Evolutionary conservation across 2,797 vertebrate species (phyloP).

Genomic region (Myioborus melanocephalus): DNA sequence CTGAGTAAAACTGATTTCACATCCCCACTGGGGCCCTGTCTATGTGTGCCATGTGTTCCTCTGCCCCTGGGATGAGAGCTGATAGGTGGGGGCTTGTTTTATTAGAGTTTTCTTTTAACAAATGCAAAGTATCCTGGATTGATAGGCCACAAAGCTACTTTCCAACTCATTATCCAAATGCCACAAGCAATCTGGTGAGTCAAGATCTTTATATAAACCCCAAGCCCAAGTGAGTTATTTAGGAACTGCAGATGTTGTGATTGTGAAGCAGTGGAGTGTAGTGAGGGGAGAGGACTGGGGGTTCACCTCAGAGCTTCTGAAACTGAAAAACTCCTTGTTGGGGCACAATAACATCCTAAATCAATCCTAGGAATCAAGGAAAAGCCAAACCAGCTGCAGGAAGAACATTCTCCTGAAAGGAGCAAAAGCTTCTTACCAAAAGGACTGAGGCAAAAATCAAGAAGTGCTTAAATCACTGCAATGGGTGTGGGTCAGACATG

Average conservation of each 20-base stretch:
- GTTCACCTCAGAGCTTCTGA: neutral
- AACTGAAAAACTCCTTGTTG: neutral
- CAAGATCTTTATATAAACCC: neutral
- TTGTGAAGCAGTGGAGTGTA: neutral
- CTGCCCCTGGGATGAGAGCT: neutral
- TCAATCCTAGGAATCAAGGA: neutral
- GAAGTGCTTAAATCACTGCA: neutral
- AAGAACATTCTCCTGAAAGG: neutral
- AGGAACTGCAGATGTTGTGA: neutral
- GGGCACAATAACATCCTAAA: neutral
- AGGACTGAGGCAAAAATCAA: neutral
- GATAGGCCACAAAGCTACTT: neutral
- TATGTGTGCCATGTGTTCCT: neutral
- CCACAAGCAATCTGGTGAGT: neutral
- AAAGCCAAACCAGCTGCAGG: neutral
- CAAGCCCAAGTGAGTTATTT: neutral
- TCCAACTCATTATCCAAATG: neutral
- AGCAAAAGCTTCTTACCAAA: neutral
- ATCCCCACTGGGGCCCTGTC: neutral
- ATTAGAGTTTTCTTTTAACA: neutral
- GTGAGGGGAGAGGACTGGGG: neutral
- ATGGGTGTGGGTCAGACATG: neutral
- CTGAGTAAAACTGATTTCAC: neutral
- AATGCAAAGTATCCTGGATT: neutral
- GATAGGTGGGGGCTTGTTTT: neutral